Evolutionary conservation across 2,113 vertebrate genomes (phyloP).

Genomic region (Myxocyprinus asiaticus): DNA sequence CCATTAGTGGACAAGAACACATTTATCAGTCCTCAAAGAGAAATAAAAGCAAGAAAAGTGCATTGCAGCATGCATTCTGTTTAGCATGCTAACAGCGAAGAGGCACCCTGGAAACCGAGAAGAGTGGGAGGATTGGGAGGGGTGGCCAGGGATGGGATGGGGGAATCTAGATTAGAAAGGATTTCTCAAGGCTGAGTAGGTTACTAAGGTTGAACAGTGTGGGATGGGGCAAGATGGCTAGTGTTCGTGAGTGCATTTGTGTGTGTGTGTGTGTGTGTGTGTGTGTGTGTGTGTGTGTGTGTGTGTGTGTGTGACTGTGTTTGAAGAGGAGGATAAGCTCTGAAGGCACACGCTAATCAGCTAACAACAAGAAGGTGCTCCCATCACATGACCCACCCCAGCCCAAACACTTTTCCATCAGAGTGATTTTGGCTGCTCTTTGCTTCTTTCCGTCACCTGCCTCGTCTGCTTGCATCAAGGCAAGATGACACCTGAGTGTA

Average conservation of each 20-base stretch:
- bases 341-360: slow-evolving; percentile 56
- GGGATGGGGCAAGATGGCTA: not conserved
- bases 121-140: slow-evolving; percentile 8
- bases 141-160: not conserved
- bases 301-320: not conserved
- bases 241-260: slow-evolving; percentile 16
- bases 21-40: not conserved
- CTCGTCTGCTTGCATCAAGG: slow-evolving; percentile 21
- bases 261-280: slow-evolving; percentile 25
- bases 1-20: not conserved
- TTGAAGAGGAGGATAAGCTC: not conserved
- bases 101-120: slow-evolving; percentile 42
- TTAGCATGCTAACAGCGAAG: slow-evolving; percentile 26
- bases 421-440: not conserved
- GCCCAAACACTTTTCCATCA: not conserved
- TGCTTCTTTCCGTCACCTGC: not conserved
- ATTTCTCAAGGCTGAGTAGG: slow-evolving; percentile 67
- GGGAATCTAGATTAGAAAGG: slow-evolving; percentile 67
- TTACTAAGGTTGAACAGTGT: slow-evolving; percentile 53
- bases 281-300: slow-evolving; percentile 12
- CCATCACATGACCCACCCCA: slow-evolving; percentile 50
- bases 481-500: slow-evolving; percentile 62
- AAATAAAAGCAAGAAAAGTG: not conserved
- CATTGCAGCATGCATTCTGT: not conserved
- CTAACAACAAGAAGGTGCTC: slow-evolving; percentile 49